phyloP scores from a whole-genome alignment of 2,113 vertebrate species.

The Melanotaenia duboulayi region DNA sequence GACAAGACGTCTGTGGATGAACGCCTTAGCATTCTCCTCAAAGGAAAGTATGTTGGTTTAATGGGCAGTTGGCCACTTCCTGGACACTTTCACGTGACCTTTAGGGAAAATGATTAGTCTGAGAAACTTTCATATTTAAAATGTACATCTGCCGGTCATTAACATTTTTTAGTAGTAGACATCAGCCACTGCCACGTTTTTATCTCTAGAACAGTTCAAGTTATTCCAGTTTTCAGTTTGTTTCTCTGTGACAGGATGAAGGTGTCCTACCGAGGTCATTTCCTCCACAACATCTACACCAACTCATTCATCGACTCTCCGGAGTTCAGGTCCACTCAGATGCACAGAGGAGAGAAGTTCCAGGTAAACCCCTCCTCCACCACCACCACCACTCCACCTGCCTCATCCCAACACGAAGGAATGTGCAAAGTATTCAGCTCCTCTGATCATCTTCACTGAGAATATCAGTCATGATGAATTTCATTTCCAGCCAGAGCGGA shows the following conservation, averaged over 20 bases:
- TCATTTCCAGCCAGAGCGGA: no score
- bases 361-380: constrained; percentile 85
- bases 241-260: constrained; percentile 89
- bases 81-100: neutral
- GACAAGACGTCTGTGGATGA: constrained; percentile 98
- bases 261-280: constrained; percentile 96
- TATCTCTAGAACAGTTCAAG: no score
- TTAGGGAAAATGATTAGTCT: no score
- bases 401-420: no score
- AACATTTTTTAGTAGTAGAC: neutral
- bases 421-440: no score
- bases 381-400: no score
- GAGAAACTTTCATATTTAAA: no score
- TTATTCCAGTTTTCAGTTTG: neutral
- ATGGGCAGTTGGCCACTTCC: no score
- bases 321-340: constrained; percentile 96
- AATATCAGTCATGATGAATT: no score
- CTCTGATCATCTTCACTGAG: no score
- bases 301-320: constrained; percentile 99
- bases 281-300: constrained; percentile 98
- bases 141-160: neutral
- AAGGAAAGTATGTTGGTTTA: constrained; percentile 89
- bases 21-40: constrained; percentile 95
- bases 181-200: no score
- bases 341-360: constrained; percentile 96